phyloP scores from a whole-genome alignment of 2,797 vertebrate species.

The Pangasius larnaudii region DNA sequence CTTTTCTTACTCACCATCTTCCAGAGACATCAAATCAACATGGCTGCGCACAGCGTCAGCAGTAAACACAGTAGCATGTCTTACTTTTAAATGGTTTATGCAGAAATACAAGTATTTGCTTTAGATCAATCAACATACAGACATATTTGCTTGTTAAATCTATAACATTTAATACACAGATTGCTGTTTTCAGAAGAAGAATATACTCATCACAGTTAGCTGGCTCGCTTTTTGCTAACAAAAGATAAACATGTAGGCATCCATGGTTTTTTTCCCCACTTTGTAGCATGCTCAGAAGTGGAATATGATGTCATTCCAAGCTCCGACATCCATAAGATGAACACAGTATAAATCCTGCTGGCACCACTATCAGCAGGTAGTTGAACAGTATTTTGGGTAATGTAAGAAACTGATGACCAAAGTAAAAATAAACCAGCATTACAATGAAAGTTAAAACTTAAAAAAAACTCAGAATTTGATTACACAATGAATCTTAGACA shows the following conservation, averaged over 20 bases:
- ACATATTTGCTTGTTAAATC: neutral
- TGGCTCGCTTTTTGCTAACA: neutral
- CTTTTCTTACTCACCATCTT: neutral
- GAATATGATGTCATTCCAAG: neutral
- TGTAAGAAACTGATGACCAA: neutral
- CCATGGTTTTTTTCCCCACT: neutral
- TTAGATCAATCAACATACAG: neutral
- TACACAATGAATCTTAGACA: neutral
- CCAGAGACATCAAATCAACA: neutral
- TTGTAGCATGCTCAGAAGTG: neutral
- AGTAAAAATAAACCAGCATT: neutral
- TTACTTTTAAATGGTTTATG: neutral
- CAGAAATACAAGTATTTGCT: neutral
- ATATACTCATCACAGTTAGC: neutral
- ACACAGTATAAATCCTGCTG: neutral
- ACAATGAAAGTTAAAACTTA: neutral
- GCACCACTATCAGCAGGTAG: neutral
- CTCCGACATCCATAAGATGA: neutral
- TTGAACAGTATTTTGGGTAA: neutral
- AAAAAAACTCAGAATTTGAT: neutral
- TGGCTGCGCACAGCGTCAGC: neutral
- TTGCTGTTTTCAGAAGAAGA: neutral
- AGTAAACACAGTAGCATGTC: neutral
- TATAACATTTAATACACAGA: neutral
- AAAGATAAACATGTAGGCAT: neutral